These are phyloP conservation scores for Etheostoma spectabile DNA, from an alignment of 2,113 vertebrate species.

Conservation along the genomic window DNA sequence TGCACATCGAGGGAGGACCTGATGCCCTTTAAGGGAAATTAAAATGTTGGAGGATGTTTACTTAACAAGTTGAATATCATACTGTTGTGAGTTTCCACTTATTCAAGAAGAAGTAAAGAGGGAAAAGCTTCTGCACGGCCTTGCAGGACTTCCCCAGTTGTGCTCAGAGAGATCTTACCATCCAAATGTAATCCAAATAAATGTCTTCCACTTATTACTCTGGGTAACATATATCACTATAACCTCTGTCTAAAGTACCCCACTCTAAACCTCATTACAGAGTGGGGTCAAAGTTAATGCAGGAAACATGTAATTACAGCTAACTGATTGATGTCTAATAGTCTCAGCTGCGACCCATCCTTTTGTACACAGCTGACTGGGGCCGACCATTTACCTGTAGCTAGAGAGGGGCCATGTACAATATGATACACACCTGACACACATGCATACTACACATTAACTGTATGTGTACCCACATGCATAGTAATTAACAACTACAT, in stretches of 20 bases:
- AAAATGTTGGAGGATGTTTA: not conserved
- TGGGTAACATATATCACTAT: constrained; percentile 4
- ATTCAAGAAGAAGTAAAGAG: not conserved
- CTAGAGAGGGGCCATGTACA: not conserved
- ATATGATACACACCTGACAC: constrained; percentile 23
- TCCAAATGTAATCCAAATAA: not conserved
- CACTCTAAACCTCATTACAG: not conserved
- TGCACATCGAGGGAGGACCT: not conserved
- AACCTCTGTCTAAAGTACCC: not conserved
- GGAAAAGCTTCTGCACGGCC: not conserved
- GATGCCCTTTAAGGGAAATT: not conserved
- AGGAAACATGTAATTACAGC: constrained; percentile 25
- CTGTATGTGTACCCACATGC: not conserved
- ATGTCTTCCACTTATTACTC: not conserved
- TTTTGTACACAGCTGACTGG: not conserved
- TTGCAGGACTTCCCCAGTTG: not conserved
- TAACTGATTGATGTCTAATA: not conserved
- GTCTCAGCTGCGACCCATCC: not conserved
- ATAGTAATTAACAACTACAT: constrained; percentile 17
- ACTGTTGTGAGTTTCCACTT: not conserved
- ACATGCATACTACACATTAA: not conserved
- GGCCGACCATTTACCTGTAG: not conserved
- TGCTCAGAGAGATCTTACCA: not conserved
- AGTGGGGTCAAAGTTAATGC: not conserved
- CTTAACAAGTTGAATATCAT: not conserved